Evolutionary conservation across 2,113 vertebrate species (phyloP).

Genomic region (Tauraco erythrolophus): DNA sequence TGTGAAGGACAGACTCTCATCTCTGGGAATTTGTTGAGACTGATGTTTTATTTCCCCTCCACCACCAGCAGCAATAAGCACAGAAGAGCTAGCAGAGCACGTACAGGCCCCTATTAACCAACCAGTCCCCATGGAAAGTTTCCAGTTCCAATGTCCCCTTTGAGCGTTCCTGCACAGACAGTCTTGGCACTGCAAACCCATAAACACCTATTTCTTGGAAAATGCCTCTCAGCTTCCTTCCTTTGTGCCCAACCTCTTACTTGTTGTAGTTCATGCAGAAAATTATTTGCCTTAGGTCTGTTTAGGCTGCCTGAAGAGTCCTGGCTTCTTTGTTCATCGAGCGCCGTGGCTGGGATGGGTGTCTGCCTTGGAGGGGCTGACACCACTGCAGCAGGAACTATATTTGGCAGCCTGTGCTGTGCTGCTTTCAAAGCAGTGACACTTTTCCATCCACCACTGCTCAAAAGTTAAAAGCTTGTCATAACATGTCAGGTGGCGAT

Average conservation of each 20-base stretch:
- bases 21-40: not conserved
- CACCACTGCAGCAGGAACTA: not conserved
- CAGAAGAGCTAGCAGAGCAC: not conserved
- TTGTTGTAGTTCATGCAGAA: not conserved
- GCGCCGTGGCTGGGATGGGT: not conserved
- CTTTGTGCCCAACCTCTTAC: not conserved
- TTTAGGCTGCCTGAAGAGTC: not conserved
- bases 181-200: not conserved
- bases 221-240: not conserved
- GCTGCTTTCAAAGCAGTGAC: not conserved
- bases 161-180: not conserved
- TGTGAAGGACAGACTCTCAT: not conserved
- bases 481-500: not conserved
- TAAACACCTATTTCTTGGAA: not conserved
- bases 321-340: accelerated
- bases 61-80: not conserved
- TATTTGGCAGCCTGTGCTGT: not conserved
- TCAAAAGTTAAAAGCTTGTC: conserved; percentile 25
- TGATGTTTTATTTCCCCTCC: not conserved
- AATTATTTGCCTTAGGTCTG: not conserved
- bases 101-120: not conserved
- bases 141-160: accelerated
- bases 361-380: not conserved
- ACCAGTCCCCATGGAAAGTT: not conserved
- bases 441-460: not conserved